Base-by-base conservation (phyloP, 2,113 vertebrate genomes). In the Odocoileus virginianus region DNA sequence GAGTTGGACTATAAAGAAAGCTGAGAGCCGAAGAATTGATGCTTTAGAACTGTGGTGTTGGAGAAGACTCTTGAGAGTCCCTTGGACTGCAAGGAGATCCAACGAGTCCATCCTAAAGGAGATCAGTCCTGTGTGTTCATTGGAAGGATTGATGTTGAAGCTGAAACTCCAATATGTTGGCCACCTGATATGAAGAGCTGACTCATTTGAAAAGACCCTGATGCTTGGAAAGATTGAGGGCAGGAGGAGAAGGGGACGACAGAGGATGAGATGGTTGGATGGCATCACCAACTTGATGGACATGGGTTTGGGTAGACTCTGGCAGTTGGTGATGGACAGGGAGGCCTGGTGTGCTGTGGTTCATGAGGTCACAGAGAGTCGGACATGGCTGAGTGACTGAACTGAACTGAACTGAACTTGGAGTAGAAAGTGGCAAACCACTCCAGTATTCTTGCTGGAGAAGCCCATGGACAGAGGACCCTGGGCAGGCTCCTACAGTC, bases 1-100 rank as follows among this genome's bases (percentile, higher is more conserved):
- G 17, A 71, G n/a, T 36, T 71, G 33, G 64, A 1, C 64, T 21
- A 36, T 36, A 36, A 19, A 71, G 2, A 71, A 71, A 36, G 17
- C n/a, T 21, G n/a, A 71, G 17, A 0, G 6, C n/a, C 0, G 0
- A 71, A 71, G 64, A 36, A 71, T 11, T 36, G n/a, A 21, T 71
- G 17, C n/a, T 71, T 71, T 36, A 6, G 64, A 71, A 71, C 64
- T 71, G n/a, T 36, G n/a, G n/a, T 36, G n/a, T 71, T 71, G 64
- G 9, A 71, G 64, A 71, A 36, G n/a, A 36, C 64, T 36, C 64
- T 36, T 21, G 1, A 21, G 0, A 36, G n/a, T 36, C 64, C 8
- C 64, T 71, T 71, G 64, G n/a, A 21, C 64, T 36, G 17, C 17
- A 21, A 71, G 47, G 47, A 50, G n/a, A 36, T 71, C 17, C 17